Evolutionary conservation across 2,797 vertebrate species (phyloP), one percentile per base, ranked within the genome.

Genomic region (Trematomus bernacchii): DNA sequence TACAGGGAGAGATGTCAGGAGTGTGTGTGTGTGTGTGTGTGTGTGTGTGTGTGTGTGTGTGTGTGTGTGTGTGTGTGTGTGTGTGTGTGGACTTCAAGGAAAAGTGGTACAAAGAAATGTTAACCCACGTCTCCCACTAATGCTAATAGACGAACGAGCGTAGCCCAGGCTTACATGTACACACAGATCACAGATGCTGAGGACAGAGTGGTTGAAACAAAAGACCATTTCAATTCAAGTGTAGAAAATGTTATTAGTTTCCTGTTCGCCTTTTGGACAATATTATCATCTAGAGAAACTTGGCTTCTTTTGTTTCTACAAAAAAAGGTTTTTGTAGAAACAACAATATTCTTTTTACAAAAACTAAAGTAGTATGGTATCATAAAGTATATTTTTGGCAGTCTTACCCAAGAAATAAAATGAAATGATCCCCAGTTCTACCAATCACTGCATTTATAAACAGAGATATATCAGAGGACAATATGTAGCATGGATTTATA

Each of bases 1-100:
- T 86, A 83, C 85, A 90, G 93, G 87, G 91, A 92, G 77, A 90
- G 82, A 87, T 77, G 83, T 86, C 82, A 87, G 74, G 80, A 74
- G 71, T 67, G 50, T 79, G 57, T 53, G 61, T 23, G 30, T 33
- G 30, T 33, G 30, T 33, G 30, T 33, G 30, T 33, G 30, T 33
- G 30, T 33, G 30, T 33, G 30, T 33, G 30, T 33, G 30, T 33
- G 30, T 33, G 33, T 33, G 30, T 33, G 30, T 33, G 30, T 33
- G 30, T 33, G 30, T 33, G 30, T 33, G 30, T 33, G 30, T 33
- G 30, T 33, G 30, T 33, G 6, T 33, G 30, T 37, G 30, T 30
- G 33, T 74, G 79, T 71, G 18, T 70, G 62, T 47, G 40, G 42
- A 85, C 71, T 80, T 85, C 58, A 83, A 87, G 81, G 64, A 71